phyloP scores from a whole-genome alignment of 2,113 vertebrate genomes.

The Hypomesus transpacificus region DNA sequence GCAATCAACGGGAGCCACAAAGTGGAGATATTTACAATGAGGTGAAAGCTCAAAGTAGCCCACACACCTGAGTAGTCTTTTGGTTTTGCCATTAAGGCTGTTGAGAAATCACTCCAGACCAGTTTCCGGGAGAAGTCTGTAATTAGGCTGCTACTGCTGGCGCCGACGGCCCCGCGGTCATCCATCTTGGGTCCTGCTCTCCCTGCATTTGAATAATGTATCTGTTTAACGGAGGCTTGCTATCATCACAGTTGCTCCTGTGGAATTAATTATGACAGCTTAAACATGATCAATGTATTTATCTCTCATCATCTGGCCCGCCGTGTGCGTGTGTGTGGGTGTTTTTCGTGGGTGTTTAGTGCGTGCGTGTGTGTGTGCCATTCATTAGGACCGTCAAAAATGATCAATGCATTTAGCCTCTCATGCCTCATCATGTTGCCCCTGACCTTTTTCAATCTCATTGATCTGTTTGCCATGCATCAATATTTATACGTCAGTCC shows the following conservation, averaged over 20 bases:
- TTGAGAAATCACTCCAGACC: conserved; percentile 48
- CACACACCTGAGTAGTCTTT: conserved; percentile 37
- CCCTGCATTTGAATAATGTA: conserved; percentile 64
- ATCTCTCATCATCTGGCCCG: conserved; percentile 50
- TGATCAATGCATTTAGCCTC: conserved; percentile 59
- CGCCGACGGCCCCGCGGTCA: conserved; percentile 49
- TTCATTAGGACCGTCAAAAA: conserved; percentile 51
- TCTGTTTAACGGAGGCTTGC: conserved; percentile 59
- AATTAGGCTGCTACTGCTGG: conserved; percentile 61
- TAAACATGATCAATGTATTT: conserved; percentile 64
- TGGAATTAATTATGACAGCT: conserved; percentile 71
- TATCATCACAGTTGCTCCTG: conserved; percentile 63
- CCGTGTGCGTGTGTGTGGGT: conserved; percentile 8
- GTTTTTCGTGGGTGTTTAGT: conserved; percentile 6
- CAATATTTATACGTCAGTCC: conserved; percentile 61
- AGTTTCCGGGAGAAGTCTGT: conserved; percentile 58
- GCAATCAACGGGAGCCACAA: too few species aligned
- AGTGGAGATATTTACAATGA: conserved; percentile 11
- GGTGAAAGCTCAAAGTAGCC: conserved; percentile 27
- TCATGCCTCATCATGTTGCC: conserved; percentile 18
- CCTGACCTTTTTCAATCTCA: conserved; percentile 69
- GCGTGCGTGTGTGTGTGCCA: conserved; percentile 45
- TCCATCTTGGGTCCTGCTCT: conserved; percentile 58
- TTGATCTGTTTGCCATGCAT: conserved; percentile 66
- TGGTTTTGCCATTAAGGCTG: conserved; percentile 19